Evolutionary conservation across 2,113 vertebrate species (phyloP), one percentile per base, ranked within the genome.

Genomic region (Tetrao urogallus): DNA sequence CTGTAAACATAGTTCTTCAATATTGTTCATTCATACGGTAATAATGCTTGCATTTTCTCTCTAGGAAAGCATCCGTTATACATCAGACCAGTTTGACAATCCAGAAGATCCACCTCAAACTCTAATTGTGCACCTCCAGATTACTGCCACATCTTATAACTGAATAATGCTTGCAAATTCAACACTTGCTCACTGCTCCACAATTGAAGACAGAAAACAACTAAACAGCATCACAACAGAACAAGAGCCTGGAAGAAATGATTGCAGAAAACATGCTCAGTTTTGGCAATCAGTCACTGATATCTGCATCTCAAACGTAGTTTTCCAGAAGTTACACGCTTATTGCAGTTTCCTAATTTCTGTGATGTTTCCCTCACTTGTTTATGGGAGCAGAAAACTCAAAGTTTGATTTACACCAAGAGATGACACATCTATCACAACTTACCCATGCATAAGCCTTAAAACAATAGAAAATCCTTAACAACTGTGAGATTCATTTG

Each of bases 51-150:
- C 16, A 43, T 86, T 81, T 84, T 71, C 43, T 69, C 6, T 5
- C 0, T 3, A 24, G 4, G 13, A 25, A n/a, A 63, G 25, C 3
- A 8, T 66, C 4, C 14, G 52, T 47, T 72, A 4, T 22, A 9
- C 14, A 79, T 82, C 43, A 82, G 28, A 42, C 3, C 8, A 43
- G 6, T 43, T 78, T 60, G 24, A 25, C 5, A 75, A 32, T 8
- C 13, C 28, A 69, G 27, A 69, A 65, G 5, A 13, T 19, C 70
- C 14, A n/a, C 24, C 4, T 69, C 15, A 40, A 73, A 30, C 38
- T 76, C 36, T 70, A 13, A 45, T n/a, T 18, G 38, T 65, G 25
- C 19, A 19, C 5, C 12, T 56, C 36, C 50, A 38, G 38, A 10
- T 13, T 57, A 4, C 3, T 3, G 8, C 28, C n/a, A 6, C 11